Conservation (phyloP, 1,140 invertebrate species). For the Neodiprion pinetum region DNA sequence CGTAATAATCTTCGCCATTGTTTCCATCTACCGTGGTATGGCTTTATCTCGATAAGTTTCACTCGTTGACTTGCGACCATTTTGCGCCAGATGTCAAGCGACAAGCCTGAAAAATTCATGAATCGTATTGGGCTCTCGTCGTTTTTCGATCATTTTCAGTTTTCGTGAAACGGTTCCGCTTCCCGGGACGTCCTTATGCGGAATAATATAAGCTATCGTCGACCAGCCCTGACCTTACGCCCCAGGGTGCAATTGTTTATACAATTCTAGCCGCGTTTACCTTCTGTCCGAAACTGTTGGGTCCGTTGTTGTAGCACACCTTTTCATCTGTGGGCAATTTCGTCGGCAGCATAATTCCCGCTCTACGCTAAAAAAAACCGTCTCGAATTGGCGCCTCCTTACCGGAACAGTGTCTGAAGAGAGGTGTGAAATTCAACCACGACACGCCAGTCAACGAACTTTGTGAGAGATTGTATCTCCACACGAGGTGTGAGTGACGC, state of each 20-base stretch:
- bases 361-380: not conserved
- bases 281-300: slow-evolving; percentile 3
- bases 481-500: not conserved
- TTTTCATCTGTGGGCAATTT: not conserved
- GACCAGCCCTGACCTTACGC: slow-evolving; percentile 6
- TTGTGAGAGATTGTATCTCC: not conserved
- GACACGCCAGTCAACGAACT: not conserved
- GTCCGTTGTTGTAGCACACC: not conserved
- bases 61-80: not conserved
- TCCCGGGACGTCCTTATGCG: not conserved
- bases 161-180: slow-evolving; percentile 5
- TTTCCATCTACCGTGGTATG: not conserved
- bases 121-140: not conserved
- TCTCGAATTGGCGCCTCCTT: not conserved
- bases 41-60: not conserved
- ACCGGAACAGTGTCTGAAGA: too few relatives aligned
- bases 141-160: slow-evolving; percentile 10
- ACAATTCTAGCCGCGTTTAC: not conserved
- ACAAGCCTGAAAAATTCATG: not conserved
- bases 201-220: not conserved
- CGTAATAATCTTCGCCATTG: not conserved
- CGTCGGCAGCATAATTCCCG: not conserved
- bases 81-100: not conserved
- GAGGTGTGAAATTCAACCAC: too few relatives aligned
- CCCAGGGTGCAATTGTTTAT: slow-evolving; percentile 11